Base-by-base conservation (phyloP, 2,888 invertebrate species). In the Drosophila peninsularis region DNA sequence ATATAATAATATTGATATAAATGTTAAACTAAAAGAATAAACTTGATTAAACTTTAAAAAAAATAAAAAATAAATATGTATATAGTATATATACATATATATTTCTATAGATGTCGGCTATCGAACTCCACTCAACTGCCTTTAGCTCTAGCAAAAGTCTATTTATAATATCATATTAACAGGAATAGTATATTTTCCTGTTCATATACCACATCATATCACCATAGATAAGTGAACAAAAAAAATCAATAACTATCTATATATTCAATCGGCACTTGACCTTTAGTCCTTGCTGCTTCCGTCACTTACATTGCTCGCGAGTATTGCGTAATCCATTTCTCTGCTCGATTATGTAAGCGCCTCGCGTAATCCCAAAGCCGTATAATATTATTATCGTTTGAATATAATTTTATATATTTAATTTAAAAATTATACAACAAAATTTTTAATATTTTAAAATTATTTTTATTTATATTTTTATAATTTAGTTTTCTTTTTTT, bases 321-420 rank as follows among this genome's bases (percentile, higher is more conserved):
- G 55, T 47, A 75, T 83, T 83, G 67, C 83, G 86, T 83, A 83
- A 83, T 83, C 83, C 83, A 88, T 83, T 80, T 61, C 36, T 55
- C 64, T 67, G 47, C 36, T 50, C 62, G 55, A 49, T 88, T 85
- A 85, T 82, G 65, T 82, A 83, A 83, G 54, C 63, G 66, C 49
- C 52, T 34, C 57, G 62, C 36, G 61, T 61, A 62, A 62, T 68
- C 49, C 67, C 52, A 50, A 63, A 50, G 27, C 50, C 53, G 66
- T 60, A 55, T 41, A 27, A 6, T 34, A 24, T 27, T 36, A 21
- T 14, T 61, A 7, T 30, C 14, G 14, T 41, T 34, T 50, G 27
- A 27, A 5, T 54, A 14, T 27, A 24, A 21, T 13, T 24, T 30
- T 10, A 45, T 62, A 62, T 45, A 62, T 24, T 53, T 49, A 61